Evolutionary conservation across 2,113 vertebrate genomes (phyloP).

Genomic region (Crotalus horridus): DNA sequence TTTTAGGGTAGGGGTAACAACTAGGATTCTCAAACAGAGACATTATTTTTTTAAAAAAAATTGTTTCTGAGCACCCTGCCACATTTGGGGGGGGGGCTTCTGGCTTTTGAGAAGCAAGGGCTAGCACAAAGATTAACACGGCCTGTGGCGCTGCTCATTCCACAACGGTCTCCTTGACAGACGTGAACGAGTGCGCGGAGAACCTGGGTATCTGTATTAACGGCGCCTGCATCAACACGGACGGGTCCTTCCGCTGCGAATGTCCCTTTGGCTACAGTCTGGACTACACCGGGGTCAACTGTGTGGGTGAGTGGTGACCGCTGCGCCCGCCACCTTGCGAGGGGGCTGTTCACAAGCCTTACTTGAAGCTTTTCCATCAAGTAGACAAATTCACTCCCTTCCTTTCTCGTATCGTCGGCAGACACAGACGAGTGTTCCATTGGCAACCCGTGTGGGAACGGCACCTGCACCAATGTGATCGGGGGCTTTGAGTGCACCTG

Average conservation of each 20-base stretch:
- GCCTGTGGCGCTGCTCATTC: fast-evolving
- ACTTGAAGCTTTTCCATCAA: not conserved
- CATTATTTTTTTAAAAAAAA: no score
- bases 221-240: slow-evolving; percentile 88
- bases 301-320: slow-evolving; percentile 77
- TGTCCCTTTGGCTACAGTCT: slow-evolving; percentile 91
- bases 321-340: not conserved
- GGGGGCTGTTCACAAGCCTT: not conserved
- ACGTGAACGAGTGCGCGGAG: slow-evolving; percentile 88
- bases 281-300: slow-evolving; percentile 87
- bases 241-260: slow-evolving; percentile 93
- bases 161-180: slow-evolving; percentile 45
- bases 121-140: not conserved
- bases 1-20: not conserved
- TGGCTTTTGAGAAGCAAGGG: not conserved
- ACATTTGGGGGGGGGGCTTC: not conserved
- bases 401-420: slow-evolving; percentile 39
- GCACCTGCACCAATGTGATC: slow-evolving; percentile 87
- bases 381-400: not conserved
- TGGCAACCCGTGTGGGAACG: slow-evolving; percentile 91
- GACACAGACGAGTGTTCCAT: slow-evolving; percentile 90
- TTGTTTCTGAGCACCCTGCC: no score
- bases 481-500: slow-evolving; percentile 91
- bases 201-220: slow-evolving; percentile 84
- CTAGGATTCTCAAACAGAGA: not conserved